Evolutionary conservation across 1,140 invertebrate genomes (phyloP).

Genomic region (Cotesia typhae): DNA sequence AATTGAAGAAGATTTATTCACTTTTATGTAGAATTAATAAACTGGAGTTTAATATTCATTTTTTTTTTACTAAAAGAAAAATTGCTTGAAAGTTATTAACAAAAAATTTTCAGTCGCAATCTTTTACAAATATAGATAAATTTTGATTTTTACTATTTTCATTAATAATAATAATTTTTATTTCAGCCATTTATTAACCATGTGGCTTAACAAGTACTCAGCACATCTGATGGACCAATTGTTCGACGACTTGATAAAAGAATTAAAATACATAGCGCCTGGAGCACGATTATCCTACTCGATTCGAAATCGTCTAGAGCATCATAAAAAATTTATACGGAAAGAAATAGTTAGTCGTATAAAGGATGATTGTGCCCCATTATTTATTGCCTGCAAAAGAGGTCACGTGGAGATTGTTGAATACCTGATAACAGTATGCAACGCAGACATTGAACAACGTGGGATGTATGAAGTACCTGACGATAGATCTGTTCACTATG

Average conservation of each 20-base stretch:
- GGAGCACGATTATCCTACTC: constrained; percentile 74
- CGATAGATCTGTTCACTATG: constrained; percentile 79
- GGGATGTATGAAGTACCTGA: constrained; percentile 80
- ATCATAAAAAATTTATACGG: constrained; percentile 67
- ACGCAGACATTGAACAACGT: constrained; percentile 84
- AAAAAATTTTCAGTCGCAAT: too few species aligned
- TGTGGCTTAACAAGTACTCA: too few species aligned
- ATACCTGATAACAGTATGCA: constrained; percentile 83
- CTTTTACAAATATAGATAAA: too few species aligned
- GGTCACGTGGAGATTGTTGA: constrained; percentile 89
- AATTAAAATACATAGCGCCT: constrained; percentile 75
- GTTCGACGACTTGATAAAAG: constrained; percentile 74
- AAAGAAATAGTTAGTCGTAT: constrained; percentile 72
- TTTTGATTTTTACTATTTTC: too few species aligned
- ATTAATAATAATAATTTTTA: too few species aligned
- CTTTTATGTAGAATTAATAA: too few species aligned
- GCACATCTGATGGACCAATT: constrained; percentile 65
- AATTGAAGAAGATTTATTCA: too few species aligned
- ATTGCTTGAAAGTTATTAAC: too few species aligned
- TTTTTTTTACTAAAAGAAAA: too few species aligned
- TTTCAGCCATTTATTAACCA: too few species aligned
- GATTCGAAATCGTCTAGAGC: constrained; percentile 73
- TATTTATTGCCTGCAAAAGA: constrained; percentile 86
- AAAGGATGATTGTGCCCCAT: constrained; percentile 82
- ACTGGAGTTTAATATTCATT: too few species aligned